These are phyloP conservation scores for Pseudococcus jackbeardsleyi DNA, from an alignment of 2,888 invertebrate genomes.

Conservation along the genomic window DNA sequence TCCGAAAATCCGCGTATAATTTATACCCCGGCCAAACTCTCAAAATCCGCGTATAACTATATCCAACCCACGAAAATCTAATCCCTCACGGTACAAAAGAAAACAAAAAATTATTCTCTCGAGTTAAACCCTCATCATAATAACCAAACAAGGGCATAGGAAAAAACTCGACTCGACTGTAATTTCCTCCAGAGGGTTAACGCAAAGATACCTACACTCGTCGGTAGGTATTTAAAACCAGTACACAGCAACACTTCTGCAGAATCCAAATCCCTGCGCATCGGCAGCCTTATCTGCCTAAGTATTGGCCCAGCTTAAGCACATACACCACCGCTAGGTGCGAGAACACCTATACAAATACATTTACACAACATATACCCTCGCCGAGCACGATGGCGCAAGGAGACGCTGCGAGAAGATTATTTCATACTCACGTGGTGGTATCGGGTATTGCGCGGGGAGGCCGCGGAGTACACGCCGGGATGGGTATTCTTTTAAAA, in stretches of 20 bases:
- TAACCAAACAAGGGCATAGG: neutral
- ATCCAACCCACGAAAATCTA: too few species aligned
- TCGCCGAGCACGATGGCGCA: neutral
- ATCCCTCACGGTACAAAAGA: neutral
- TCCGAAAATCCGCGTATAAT: too few species aligned
- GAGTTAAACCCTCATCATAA: neutral
- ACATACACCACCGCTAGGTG: neutral
- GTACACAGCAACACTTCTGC: neutral
- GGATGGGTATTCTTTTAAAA: conserved; percentile 53
- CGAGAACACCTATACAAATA: neutral
- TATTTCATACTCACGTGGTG: neutral
- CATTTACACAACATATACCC: neutral
- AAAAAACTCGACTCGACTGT: neutral
- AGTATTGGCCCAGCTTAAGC: conserved; percentile 22
- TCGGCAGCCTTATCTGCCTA: neutral
- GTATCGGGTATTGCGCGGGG: neutral
- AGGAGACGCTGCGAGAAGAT: neutral
- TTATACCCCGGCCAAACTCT: too few species aligned
- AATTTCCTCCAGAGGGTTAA: neutral
- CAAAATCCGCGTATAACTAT: too few species aligned
- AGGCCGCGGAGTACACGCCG: neutral
- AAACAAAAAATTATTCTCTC: neutral
- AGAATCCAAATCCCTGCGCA: neutral
- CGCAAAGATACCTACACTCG: conserved; percentile 1
- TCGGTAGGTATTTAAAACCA: neutral